Evolutionary conservation across 2,888 invertebrate genomes (phyloP).

Genomic region (Hypercompe scribonia): DNA sequence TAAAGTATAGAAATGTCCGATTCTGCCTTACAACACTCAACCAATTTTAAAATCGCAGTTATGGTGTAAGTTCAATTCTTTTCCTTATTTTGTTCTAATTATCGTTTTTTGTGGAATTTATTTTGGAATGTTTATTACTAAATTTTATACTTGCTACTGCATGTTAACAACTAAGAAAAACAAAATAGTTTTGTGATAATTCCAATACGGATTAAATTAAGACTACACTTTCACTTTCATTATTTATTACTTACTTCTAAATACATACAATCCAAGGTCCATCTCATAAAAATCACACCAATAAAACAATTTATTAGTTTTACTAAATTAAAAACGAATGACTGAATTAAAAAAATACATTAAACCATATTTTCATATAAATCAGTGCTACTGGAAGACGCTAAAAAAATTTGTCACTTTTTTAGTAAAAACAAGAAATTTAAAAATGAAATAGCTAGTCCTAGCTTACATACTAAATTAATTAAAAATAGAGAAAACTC

Average conservation of each 20-base stretch:
- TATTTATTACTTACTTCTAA: slow-evolving; percentile 83
- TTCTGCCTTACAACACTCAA: too few species aligned
- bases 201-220: slow-evolving; percentile 31
- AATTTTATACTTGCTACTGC: too few species aligned
- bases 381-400: slow-evolving; percentile 83
- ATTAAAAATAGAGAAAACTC: slow-evolving; percentile 44
- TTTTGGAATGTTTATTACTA: too few species aligned
- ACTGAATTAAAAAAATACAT: slow-evolving; percentile 78
- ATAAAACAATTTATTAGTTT: slow-evolving; percentile 69
- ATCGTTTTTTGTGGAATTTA: too few species aligned
- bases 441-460: slow-evolving; percentile 49
- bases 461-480: slow-evolving; percentile 55
- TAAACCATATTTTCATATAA: slow-evolving; percentile 49
- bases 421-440: slow-evolving; percentile 57
- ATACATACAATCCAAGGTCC: slow-evolving; percentile 81
- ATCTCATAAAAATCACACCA: slow-evolving; percentile 78
- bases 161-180: too few species aligned
- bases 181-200: background rate
- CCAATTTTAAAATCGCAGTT: too few species aligned
- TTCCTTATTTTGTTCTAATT: too few species aligned
- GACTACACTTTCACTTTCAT: slow-evolving; percentile 65
- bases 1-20: too few species aligned
- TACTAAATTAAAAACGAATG: slow-evolving; percentile 74
- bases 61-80: too few species aligned
- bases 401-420: slow-evolving; percentile 58